Evolutionary conservation across 1,140 invertebrate genomes (phyloP).

Genomic region (Spodoptera litura): DNA sequence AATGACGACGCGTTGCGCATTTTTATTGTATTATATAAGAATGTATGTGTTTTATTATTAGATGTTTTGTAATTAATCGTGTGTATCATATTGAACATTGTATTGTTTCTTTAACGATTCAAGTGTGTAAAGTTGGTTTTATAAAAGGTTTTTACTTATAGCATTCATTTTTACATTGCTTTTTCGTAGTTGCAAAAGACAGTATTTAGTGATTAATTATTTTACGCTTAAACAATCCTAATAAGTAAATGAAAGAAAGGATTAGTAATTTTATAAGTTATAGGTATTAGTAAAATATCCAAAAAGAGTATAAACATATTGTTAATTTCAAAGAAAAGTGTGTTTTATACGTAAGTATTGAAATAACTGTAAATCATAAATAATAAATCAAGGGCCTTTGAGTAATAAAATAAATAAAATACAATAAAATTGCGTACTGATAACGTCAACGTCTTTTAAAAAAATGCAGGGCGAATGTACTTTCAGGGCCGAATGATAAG

Average conservation of each 20-base stretch:
- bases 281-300: no score
- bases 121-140: neutral
- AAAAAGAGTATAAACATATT: no score
- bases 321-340: no score
- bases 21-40: conserved; percentile 63
- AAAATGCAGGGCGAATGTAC: conserved; percentile 62
- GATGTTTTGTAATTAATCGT: conserved; percentile 16
- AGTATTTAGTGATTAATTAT: no score
- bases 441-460: conserved; percentile 41
- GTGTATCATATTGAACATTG: neutral
- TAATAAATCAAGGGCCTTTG: conserved; percentile 31
- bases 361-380: conserved; percentile 21
- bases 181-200: no score
- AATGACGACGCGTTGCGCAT: conserved; percentile 59
- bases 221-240: no score
- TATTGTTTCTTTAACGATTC: neutral
- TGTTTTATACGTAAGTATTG: no score
- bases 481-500: conserved; percentile 70
- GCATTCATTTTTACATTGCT: no score
- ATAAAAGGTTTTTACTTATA: no score
- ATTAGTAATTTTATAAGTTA: no score
- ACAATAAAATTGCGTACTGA: conserved; percentile 30
- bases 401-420: conserved; percentile 44
- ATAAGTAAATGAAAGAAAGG: no score
- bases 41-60: conserved; percentile 42